Conservation (phyloP, 2,797 vertebrate species). For the Natrix natrix region DNA sequence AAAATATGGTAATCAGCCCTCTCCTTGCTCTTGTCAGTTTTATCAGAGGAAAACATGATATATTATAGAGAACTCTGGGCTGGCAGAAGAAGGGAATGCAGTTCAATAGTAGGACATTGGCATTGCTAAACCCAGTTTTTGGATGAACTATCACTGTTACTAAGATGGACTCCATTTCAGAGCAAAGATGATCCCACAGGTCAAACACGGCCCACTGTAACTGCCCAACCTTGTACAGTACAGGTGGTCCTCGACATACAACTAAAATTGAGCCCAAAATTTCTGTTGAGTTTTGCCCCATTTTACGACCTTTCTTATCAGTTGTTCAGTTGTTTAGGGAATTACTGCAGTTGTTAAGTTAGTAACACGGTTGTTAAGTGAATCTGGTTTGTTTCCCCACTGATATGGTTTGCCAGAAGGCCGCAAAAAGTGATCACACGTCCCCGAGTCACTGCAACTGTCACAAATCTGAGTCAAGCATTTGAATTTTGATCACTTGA, state of each 20-base stretch:
- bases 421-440: not conserved
- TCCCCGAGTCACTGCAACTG: not conserved
- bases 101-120: not conserved
- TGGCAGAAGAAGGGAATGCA: not conserved
- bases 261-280: not conserved
- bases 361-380: not conserved
- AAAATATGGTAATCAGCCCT: too few species aligned
- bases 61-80: not conserved
- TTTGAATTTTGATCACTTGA: not conserved
- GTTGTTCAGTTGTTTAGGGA: not conserved
- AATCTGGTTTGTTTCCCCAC: not conserved
- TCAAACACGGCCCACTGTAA: not conserved
- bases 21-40: not conserved
- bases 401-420: not conserved
- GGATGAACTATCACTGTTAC: not conserved
- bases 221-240: not conserved
- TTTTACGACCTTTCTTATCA: not conserved
- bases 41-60: not conserved
- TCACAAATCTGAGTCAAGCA: not conserved
- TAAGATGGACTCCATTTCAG: not conserved
- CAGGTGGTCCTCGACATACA: not conserved
- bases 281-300: not conserved
- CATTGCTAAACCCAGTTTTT: not conserved
- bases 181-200: not conserved
- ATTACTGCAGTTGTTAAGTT: not conserved